A percentile compares a stretch with the other conserved stretches of the same genome.
Conservation (phyloP, 2,113 vertebrate genomes). For the Aythya baeri region DNA sequence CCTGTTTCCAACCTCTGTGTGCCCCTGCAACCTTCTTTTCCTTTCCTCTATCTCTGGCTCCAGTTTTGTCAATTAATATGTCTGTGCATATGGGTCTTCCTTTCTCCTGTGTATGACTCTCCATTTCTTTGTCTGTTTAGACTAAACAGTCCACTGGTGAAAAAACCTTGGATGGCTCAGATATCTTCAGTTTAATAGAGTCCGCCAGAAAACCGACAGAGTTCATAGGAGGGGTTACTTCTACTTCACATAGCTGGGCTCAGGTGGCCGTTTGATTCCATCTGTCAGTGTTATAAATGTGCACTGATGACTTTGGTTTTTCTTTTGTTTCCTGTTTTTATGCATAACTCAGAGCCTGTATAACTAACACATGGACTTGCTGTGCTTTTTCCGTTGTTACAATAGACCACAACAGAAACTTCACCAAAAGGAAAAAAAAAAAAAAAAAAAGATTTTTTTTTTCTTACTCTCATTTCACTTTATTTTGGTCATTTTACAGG, state of each 20-base stretch:
- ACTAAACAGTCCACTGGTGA: constrained; percentile 83
- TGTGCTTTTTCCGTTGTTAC: constrained; percentile 18
- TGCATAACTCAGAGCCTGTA: neutral
- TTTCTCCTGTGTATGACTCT: constrained; percentile 76
- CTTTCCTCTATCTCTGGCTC: constrained; percentile 48
- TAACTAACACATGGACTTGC: neutral
- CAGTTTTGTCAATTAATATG: constrained; percentile 40
- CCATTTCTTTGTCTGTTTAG: constrained; percentile 83
- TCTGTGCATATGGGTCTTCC: neutral
- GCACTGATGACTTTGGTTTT: constrained; percentile 2
- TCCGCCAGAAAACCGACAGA: constrained; percentile 85
- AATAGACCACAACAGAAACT: neutral
- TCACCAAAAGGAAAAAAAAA: neutral
- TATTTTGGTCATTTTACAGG: constrained; percentile 13
- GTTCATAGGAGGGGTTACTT: constrained; percentile 88
- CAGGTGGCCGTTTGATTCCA: constrained; percentile 85
- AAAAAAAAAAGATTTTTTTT: neutral
- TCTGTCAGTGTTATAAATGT: neutral
- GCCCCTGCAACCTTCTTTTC: constrained; percentile 33
- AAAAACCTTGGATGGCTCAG: constrained; percentile 82
- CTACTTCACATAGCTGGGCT: constrained; percentile 82
- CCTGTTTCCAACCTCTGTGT: constrained; percentile 52
- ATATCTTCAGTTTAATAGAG: constrained; percentile 86
- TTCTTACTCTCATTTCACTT: neutral
- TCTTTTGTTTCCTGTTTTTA: neutral